These are phyloP conservation scores for Hirtodrosophila trivittata DNA, from an alignment of 2,888 invertebrate genomes.

Conservation along the genomic window DNA sequence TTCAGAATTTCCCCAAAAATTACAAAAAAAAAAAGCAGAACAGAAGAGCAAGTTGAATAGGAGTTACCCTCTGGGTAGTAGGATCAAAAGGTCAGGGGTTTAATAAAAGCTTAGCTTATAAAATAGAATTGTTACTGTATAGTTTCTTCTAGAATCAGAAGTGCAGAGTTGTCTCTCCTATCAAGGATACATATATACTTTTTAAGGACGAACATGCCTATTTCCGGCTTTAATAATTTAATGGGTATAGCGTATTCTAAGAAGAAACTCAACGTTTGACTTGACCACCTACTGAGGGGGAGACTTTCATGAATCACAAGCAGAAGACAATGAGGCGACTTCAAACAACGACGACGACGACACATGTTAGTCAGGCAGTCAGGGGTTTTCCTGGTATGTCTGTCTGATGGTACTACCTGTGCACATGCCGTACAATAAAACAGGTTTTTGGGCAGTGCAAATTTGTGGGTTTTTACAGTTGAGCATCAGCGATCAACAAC, in stretches of 20 bases:
- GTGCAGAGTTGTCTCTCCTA: no score
- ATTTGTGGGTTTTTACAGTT: constrained; percentile 58
- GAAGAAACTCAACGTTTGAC: constrained; percentile 15
- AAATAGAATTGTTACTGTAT: no score
- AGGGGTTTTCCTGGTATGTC: constrained; percentile 73
- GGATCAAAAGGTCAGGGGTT: no score
- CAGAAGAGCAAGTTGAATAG: neutral
- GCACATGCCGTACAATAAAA: constrained; percentile 31
- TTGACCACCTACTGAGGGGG: constrained; percentile 50
- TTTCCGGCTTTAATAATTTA: constrained; percentile 1
- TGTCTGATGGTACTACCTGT: constrained; percentile 45
- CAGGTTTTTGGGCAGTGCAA: constrained; percentile 59
- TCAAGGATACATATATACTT: neutral
- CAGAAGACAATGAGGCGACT: constrained; percentile 46
- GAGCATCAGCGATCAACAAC: constrained; percentile 19
- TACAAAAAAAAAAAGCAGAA: constrained; percentile 3
- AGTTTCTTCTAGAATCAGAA: no score
- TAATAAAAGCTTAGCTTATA: no score
- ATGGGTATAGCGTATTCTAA: constrained; percentile 16
- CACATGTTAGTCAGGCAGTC: constrained; percentile 71
- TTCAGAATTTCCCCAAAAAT: constrained; percentile 32
- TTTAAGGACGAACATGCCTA: neutral
- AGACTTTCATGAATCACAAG: constrained; percentile 71
- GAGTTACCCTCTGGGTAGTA: no score
- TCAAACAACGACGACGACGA: constrained; percentile 43